These are phyloP conservation scores for Tillus elongatus DNA, from an alignment of 2,888 invertebrate species.

Conservation along the genomic window DNA sequence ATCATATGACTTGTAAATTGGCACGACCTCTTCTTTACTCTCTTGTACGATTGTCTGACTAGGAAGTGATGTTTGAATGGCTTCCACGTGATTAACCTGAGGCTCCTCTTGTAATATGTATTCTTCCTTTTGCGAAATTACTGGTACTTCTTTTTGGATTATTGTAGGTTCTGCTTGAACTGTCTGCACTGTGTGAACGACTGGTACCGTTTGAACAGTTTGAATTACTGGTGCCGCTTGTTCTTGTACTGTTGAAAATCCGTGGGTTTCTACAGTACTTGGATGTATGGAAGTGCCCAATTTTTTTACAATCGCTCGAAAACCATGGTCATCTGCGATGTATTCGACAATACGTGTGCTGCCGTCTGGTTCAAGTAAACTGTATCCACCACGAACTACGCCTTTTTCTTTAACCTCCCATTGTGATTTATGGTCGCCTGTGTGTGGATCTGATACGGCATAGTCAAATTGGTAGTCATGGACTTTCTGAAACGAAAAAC, in stretches of 20 bases:
- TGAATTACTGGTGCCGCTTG: neutral
- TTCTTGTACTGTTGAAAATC: conserved; percentile 8
- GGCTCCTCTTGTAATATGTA: conserved; percentile 8
- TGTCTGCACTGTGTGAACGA: conserved; percentile 11
- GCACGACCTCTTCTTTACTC: conserved; percentile 13
- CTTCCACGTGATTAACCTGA: neutral
- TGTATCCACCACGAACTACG: conserved; percentile 35
- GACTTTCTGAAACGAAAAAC: conserved; percentile 25
- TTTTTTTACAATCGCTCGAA: conserved; percentile 36
- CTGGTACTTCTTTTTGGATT: conserved; percentile 5
- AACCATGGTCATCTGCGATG: conserved; percentile 33
- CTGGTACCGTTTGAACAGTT: neutral
- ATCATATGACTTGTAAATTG: conserved; percentile 21
- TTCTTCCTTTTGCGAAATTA: conserved; percentile 1
- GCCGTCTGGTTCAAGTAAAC: conserved; percentile 36
- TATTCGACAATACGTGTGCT: conserved; percentile 37
- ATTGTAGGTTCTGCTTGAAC: too few species aligned
- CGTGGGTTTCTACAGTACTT: conserved; percentile 21
- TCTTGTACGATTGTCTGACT: conserved; percentile 13
- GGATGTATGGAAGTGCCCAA: conserved; percentile 27
- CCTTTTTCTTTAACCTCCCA: conserved; percentile 37
- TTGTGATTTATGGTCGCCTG: conserved; percentile 37
- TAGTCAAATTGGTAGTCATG: conserved; percentile 34
- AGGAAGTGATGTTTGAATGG: neutral
- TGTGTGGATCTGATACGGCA: conserved; percentile 35